A percentile compares a stretch with the other conserved stretches of the same genome.
Conservation (phyloP, 2,797 vertebrate genomes). For the Gallirallus australis region DNA sequence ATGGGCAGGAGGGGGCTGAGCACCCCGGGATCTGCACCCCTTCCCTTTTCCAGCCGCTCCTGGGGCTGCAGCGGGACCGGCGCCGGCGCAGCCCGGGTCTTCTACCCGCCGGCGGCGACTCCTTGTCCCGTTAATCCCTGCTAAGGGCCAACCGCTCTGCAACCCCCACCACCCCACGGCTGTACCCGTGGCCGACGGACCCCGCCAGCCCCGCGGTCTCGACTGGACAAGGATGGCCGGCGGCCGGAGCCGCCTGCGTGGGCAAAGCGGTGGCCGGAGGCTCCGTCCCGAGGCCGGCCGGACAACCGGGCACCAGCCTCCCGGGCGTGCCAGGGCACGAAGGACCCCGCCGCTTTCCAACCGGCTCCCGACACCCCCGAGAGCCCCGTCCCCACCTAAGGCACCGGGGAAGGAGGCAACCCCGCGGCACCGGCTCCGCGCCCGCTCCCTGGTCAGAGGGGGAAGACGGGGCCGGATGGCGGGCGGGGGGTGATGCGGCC, state of each 20-base stretch:
- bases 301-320: neutral
- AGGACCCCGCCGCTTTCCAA: neutral
- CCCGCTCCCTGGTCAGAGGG: no score
- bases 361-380: no score
- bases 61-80: neutral
- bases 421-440: neutral
- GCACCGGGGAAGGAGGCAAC: neutral
- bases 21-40: neutral
- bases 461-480: no score
- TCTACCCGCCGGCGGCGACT: no score
- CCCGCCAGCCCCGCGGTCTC: neutral
- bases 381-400: neutral
- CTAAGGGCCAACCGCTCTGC: neutral
- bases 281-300: neutral
- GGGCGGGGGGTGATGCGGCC: neutral
- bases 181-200: accelerated
- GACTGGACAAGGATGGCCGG: neutral
- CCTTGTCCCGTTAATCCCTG: neutral
- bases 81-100: no score
- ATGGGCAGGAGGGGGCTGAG: accelerated
- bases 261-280: neutral
- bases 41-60: neutral
- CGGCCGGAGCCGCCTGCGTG: neutral
- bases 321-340: neutral
- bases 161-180: neutral